Evolutionary conservation across 2,113 vertebrate genomes (phyloP), one percentile per base, ranked within the genome.

Genomic region (Aphelocoma coerulescens): DNA sequence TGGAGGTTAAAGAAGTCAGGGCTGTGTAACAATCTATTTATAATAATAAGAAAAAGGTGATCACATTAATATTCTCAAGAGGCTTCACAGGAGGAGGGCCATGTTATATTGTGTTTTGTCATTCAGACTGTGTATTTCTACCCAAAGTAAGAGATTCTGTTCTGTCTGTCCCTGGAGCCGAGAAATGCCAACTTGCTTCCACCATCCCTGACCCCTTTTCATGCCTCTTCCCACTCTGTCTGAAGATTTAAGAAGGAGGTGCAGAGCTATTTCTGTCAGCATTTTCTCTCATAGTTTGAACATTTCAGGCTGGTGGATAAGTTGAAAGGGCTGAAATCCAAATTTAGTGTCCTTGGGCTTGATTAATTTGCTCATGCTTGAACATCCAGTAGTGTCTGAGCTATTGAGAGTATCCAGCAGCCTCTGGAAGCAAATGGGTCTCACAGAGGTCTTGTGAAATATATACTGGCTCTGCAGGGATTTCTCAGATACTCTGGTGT

Each of bases 41-140:
- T 61, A 88, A 82, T 88, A 91, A 83, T 30, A 74, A 80, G 69
- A 4, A 4, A 80, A 91, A 63, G 22, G 26, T n/a, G 61, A 75
- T 92, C 59, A 57, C 39, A 61, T 83, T 77, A 55, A 80, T 96
- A 74, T 85, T 72, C 51, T 95, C 52, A 72, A 91, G 75, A 88
- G 52, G 12, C 44, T 94, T 81, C 55, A 54, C 13, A 48, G 65
- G 48, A 88, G 48, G 30, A 75, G 15, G 26, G 49, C 80, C 26
- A 9, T 55, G 32, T 77, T 90, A 16, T 27, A 17, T 24, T 78
- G 39, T 82, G 23, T 78, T 95, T 96, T 92, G 30, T 67, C 43
- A 68, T 89, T 91, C 79, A 88, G 32, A 43, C 9, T 2, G 1
- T n/a, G 19, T 43, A 39, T 88, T 89, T 90, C 44, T 95, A 71